Percentiles rank a stretch among this genome's conserved stretches.
phyloP scores from a whole-genome alignment of 2,113 vertebrate genomes.

The Hippocampus mohnikei region DNA sequence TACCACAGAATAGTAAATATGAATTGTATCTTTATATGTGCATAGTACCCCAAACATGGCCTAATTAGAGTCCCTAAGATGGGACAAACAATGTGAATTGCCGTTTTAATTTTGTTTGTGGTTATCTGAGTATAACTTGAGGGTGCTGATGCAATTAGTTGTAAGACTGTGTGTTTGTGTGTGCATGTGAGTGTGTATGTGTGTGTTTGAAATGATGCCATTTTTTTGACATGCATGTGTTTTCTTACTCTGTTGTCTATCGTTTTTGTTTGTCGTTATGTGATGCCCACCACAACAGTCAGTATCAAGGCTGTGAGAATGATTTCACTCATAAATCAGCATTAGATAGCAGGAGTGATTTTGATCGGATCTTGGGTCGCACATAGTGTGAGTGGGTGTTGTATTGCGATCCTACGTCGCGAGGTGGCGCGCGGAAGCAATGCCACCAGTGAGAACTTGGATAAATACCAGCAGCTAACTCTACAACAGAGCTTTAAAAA shows the following conservation, averaged over 20 bases:
- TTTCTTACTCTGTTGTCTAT: neutral
- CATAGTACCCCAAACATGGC: conserved; percentile 33
- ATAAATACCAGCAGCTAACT: too few species aligned
- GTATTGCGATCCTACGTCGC: too few species aligned
- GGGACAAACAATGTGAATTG: conserved; percentile 48
- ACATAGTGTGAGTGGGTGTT: too few species aligned
- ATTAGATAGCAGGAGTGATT: too few species aligned
- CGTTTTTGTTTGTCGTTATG: too few species aligned
- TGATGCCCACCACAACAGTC: too few species aligned
- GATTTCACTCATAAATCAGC: too few species aligned
- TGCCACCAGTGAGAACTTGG: too few species aligned
- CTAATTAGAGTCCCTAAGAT: conserved; percentile 59
- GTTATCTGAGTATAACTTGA: conserved; percentile 48
- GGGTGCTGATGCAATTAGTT: conserved; percentile 66
- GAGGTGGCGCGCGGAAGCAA: too few species aligned
- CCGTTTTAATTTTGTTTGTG: conserved; percentile 66
- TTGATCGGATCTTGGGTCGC: too few species aligned
- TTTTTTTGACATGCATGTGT: neutral
- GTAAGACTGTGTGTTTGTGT: conserved; percentile 43
- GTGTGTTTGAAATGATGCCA: conserved; percentile 2
- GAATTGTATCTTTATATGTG: conserved; percentile 18
- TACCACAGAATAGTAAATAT: conserved; percentile 23
- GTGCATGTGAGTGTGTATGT: conserved; percentile 6
- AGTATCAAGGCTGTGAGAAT: too few species aligned
- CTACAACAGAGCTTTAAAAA: too few species aligned